Evolutionary conservation across 2,797 vertebrate species (phyloP), one percentile per base, ranked within the genome.

Genomic region (Valencia hispanica): DNA sequence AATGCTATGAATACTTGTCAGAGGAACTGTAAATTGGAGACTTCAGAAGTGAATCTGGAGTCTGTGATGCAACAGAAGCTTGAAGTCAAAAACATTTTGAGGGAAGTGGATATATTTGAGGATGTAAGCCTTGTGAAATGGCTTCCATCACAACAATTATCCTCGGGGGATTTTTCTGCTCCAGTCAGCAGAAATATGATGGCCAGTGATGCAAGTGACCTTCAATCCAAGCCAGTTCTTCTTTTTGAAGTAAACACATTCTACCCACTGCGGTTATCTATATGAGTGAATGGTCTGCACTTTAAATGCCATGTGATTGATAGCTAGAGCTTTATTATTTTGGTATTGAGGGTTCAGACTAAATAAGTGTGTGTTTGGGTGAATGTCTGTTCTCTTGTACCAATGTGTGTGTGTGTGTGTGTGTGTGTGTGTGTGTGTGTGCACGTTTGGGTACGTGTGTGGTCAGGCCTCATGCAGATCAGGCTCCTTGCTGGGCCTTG

Each of bases 401-500:
- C 81, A 87, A 88, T 82, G 57, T 72, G 78, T 59, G 77, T 61
- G 70, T 69, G 48, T 18, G 41, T 43, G 41, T 43, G 45, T 73
- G 63, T 63, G 18, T 86, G 78, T 74, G 79, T 82, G 79, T 80
- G 79, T n/a, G n/a, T n/a, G n/a, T 61, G 70, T 69, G 48, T 18
- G 41, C 12, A 11, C 12, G 45, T 73, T 51, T 63, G 18, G 86
- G 78, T 74, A 76, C 79, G 79, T 80, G 79, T 86, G 88, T 88
- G 89, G 90, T 84, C 88, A 55, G 77, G 78, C 84, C 74, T 86
- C 91, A 86, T 83, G 87, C 73, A 73, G 83, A 83, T 70, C n/a
- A 83, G 87, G 82, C 90, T 89, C 90, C 91, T 88, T 30, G 73
- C 84, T 82, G 84, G 91, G 86, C 80, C 81, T 80, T 78, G 72